These are phyloP conservation scores for Lamprologus speciosus DNA, from an alignment of 2,113 vertebrate species.

Conservation along the genomic window DNA sequence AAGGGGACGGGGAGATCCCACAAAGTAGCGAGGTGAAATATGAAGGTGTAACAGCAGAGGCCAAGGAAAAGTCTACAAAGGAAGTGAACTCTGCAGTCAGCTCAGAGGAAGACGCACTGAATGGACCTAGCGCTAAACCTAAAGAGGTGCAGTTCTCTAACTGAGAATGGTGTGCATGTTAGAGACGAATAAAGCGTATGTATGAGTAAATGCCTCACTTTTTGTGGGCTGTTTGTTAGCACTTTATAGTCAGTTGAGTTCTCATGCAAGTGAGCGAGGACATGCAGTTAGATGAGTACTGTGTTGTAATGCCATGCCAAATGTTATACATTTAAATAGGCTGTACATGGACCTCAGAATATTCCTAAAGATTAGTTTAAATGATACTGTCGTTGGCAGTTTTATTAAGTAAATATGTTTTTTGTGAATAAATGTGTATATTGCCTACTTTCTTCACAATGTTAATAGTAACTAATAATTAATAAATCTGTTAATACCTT, in stretches of 20 bases:
- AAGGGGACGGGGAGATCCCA: constrained; percentile 29
- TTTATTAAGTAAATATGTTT: constrained; percentile 49
- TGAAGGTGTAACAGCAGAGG: neutral
- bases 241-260: constrained; percentile 45
- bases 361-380: constrained; percentile 44
- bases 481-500: constrained; percentile 61
- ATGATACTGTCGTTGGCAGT: constrained; percentile 62
- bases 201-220: neutral
- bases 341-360: constrained; percentile 48
- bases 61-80: constrained; percentile 20
- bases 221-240: constrained; percentile 36
- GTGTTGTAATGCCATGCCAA: constrained; percentile 56
- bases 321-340: constrained; percentile 64
- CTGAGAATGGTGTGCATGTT: neutral
- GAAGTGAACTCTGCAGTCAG: neutral
- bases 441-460: constrained; percentile 52
- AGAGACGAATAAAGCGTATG: neutral
- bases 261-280: constrained; percentile 1
- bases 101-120: constrained; percentile 8
- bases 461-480: constrained; percentile 55
- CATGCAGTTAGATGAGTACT: constrained; percentile 26
- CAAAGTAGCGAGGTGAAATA: constrained; percentile 42
- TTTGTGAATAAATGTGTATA: constrained; percentile 67
- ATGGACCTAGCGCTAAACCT: constrained; percentile 20
- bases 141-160: constrained; percentile 29